Evolutionary conservation across 2,113 vertebrate genomes (phyloP).

Genomic region (Strigops habroptila): DNA sequence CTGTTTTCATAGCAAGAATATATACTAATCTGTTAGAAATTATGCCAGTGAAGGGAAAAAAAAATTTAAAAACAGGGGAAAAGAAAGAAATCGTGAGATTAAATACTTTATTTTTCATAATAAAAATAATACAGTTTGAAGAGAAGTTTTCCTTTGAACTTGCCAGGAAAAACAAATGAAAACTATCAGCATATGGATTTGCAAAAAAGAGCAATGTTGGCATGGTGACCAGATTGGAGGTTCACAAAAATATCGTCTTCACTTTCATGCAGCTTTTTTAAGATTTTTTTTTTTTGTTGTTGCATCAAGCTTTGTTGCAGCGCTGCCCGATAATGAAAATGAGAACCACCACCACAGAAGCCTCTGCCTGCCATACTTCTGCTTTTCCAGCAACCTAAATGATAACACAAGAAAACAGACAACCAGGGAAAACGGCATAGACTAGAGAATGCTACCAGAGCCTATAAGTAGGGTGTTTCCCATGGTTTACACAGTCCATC

Average conservation of each 20-base stretch:
- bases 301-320: slow-evolving; percentile 5
- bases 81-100: not conserved
- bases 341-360: not conserved
- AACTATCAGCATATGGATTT: slow-evolving; percentile 50
- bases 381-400: not conserved
- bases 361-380: not conserved
- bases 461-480: not conserved
- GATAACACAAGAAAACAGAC: not conserved
- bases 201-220: slow-evolving; percentile 58
- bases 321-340: not conserved
- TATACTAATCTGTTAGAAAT: not conserved
- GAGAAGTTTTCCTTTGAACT: slow-evolving; percentile 15
- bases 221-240: slow-evolving; percentile 55
- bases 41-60: not conserved
- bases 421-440: not conserved
- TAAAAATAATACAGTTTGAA: not conserved
- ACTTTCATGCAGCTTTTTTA: not conserved
- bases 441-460: not conserved
- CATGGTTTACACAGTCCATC: not conserved
- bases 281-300: not conserved
- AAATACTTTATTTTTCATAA: not conserved
- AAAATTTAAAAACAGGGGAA: not conserved
- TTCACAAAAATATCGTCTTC: slow-evolving; percentile 48
- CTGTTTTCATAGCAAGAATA: not conserved
- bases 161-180: slow-evolving; percentile 52